Evolutionary conservation across 2,888 invertebrate genomes (phyloP).

Genomic region (Scrobipalpa costella): DNA sequence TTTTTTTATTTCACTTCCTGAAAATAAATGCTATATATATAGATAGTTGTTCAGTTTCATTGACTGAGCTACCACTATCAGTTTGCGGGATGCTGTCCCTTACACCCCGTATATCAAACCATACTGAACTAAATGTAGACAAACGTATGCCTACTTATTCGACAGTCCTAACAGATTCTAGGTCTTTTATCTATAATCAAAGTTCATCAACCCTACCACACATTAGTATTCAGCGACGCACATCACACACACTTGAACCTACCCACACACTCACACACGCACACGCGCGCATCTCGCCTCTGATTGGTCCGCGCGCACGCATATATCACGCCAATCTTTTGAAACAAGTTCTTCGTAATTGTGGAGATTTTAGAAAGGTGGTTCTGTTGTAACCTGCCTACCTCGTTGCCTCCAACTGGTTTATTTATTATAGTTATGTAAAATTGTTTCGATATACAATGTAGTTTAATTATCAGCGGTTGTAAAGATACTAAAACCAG

Average conservation of each 20-base stretch:
- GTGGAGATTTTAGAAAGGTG: conserved; percentile 79
- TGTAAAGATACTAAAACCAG: conserved; percentile 7
- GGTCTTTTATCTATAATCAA: background rate
- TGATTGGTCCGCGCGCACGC: conserved; percentile 63
- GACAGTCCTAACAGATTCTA: background rate
- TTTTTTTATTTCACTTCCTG: no score
- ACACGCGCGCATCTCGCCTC: conserved; percentile 37
- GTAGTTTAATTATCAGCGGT: conserved; percentile 24
- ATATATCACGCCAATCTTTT: conserved; percentile 62
- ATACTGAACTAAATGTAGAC: no score
- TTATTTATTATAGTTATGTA: conserved; percentile 43
- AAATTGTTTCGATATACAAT: conserved; percentile 34
- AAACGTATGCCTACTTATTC: no score
- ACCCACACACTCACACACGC: conserved; percentile 36
- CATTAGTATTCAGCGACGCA: conserved; percentile 24
- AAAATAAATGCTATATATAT: no score
- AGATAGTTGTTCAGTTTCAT: no score
- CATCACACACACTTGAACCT: conserved; percentile 34
- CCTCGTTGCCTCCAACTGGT: conserved; percentile 44
- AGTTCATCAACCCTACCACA: conserved; percentile 31
- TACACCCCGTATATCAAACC: no score
- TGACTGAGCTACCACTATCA: no score
- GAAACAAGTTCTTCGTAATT: conserved; percentile 71
- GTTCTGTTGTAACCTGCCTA: conserved; percentile 56
- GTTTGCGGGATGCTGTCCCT: no score